Conservation (phyloP, 2,113 vertebrate species). For the Laticauda colubrina region DNA sequence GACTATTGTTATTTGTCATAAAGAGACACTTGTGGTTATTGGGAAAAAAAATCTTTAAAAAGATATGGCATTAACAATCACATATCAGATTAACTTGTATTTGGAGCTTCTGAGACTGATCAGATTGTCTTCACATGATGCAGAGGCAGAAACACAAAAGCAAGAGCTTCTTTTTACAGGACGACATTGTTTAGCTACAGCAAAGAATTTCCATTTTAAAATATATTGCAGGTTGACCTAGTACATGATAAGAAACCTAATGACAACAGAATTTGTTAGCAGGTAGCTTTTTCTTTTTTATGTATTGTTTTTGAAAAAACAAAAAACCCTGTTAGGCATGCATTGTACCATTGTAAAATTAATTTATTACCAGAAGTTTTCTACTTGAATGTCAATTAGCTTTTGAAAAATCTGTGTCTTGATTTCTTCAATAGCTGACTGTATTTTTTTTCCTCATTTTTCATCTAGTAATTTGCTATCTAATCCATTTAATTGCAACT, state of each 20-base stretch:
- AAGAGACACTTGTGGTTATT: background rate
- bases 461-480: conserved; percentile 89
- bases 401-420: background rate
- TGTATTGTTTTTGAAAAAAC: background rate
- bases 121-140: background rate
- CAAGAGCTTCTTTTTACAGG: background rate
- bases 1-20: background rate
- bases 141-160: background rate
- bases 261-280: background rate
- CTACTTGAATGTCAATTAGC: background rate
- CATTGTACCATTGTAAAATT: background rate
- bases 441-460: conserved; percentile 37
- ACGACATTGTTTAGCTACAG: background rate
- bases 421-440: conserved; percentile 16
- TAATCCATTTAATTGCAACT: conserved; percentile 96
- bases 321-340: background rate
- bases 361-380: background rate
- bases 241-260: background rate
- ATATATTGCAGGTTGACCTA: background rate
- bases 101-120: conserved; percentile 7
- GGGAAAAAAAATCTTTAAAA: background rate
- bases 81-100: background rate
- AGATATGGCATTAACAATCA: background rate
- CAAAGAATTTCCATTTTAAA: background rate
- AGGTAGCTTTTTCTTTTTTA: background rate